Evolutionary conservation across 1,140 invertebrate species (phyloP).

Genomic region (Cheumatopsyche charites): DNA sequence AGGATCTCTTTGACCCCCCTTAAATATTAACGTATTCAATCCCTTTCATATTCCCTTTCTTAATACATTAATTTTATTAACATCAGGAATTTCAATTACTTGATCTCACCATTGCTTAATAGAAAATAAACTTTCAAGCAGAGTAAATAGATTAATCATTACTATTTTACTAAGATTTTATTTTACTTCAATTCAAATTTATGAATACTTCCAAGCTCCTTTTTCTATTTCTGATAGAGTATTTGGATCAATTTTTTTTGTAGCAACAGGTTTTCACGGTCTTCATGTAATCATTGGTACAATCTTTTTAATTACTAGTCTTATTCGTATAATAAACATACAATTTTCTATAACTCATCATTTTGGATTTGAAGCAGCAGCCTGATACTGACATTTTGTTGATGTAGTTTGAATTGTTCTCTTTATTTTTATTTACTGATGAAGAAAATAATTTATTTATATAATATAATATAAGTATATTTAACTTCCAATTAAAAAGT

Average conservation of each 20-base stretch:
- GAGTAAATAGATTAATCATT: slow-evolving; percentile 56
- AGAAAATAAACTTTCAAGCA: slow-evolving; percentile 59
- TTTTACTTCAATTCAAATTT: slow-evolving; percentile 60
- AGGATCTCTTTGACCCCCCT: slow-evolving; percentile 64
- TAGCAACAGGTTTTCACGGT: slow-evolving; percentile 76
- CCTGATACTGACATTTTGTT: slow-evolving; percentile 79
- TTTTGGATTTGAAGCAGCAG: slow-evolving; percentile 72
- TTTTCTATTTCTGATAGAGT: slow-evolving; percentile 64
- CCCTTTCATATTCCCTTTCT: slow-evolving; percentile 67
- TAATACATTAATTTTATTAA: slow-evolving; percentile 67
- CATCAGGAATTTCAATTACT: slow-evolving; percentile 62
- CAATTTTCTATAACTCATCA: slow-evolving; percentile 67
- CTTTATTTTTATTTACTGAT: slow-evolving; percentile 72
- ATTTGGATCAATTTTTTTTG: slow-evolving; percentile 73
- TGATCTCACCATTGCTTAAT: slow-evolving; percentile 63
- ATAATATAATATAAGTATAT: slow-evolving; percentile 72
- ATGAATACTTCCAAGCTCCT: slow-evolving; percentile 58
- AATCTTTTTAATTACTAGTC: slow-evolving; percentile 65
- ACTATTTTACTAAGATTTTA: slow-evolving; percentile 65
- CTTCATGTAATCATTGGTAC: slow-evolving; percentile 74
- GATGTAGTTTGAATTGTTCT: slow-evolving; percentile 76
- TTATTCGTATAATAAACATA: slow-evolving; percentile 59
- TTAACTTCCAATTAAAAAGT: slow-evolving; percentile 72
- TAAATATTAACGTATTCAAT: slow-evolving; percentile 66
- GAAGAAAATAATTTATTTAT: slow-evolving; percentile 64